Conservation (phyloP, 23 tunicate genomes). For the Trididemnum clinides region DNA sequence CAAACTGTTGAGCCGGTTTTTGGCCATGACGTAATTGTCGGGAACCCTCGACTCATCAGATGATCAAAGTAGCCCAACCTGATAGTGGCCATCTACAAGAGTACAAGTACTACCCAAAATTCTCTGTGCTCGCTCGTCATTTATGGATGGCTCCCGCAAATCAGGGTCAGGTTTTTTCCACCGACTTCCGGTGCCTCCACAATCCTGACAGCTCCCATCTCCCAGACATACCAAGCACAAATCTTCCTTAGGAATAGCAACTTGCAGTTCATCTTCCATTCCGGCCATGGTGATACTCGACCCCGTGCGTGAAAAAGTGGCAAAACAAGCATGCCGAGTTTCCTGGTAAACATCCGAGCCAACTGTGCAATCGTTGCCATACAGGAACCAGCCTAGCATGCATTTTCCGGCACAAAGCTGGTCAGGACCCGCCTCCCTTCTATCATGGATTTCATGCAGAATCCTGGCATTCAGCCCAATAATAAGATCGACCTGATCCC, state of each 20-base stretch:
- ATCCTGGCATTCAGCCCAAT: slow-evolving; percentile 2
- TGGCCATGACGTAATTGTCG: neutral
- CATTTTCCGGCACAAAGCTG: neutral
- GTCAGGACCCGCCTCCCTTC: neutral
- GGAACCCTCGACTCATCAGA: neutral
- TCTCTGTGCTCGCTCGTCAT: neutral
- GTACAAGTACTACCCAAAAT: neutral
- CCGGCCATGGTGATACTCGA: neutral
- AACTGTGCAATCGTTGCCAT: neutral
- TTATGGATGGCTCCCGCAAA: neutral
- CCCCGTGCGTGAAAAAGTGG: neutral
- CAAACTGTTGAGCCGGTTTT: neutral
- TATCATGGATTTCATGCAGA: neutral
- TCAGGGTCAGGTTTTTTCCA: neutral
- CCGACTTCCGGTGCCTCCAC: neutral
- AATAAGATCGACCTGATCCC: neutral
- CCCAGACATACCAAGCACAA: neutral
- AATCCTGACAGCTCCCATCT: neutral
- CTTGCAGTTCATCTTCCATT: no score
- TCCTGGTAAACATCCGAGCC: neutral
- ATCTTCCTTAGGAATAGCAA: neutral
- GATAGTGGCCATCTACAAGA: neutral
- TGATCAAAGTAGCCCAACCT: neutral
- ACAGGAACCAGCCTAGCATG: neutral
- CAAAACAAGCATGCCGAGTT: neutral